phyloP scores from a whole-genome alignment of 2,113 vertebrate species.

The Alectura lathami region DNA sequence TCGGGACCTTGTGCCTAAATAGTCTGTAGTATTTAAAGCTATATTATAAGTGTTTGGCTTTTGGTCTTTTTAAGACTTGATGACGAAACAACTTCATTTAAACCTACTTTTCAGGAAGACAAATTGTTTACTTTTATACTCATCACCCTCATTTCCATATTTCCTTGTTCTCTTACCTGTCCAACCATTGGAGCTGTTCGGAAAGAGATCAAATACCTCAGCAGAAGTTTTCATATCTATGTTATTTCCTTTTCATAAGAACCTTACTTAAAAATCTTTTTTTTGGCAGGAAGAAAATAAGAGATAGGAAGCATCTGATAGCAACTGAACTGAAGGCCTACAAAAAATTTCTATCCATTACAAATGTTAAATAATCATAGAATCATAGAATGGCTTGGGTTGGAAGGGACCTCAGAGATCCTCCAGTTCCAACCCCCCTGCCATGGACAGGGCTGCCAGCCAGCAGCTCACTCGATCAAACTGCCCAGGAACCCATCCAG shows the following conservation, averaged over 20 bases:
- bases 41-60: background rate
- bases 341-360: background rate
- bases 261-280: background rate
- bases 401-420: no score
- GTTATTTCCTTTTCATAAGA: background rate
- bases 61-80: background rate
- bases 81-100: background rate
- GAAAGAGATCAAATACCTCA: background rate
- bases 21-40: background rate
- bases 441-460: no score
- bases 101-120: background rate
- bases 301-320: background rate
- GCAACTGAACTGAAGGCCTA: background rate
- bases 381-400: no score
- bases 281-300: background rate
- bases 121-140: background rate
- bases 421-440: no score
- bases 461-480: no score
- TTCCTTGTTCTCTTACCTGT: background rate
- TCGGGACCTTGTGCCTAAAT: background rate
- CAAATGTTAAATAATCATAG: background rate
- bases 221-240: background rate
- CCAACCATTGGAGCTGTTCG: background rate
- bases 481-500: no score
- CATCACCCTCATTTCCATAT: background rate